Evolutionary conservation across 2,113 vertebrate genomes (phyloP), one percentile per base, ranked within the genome.

Genomic region (Bothrops jararaca): DNA sequence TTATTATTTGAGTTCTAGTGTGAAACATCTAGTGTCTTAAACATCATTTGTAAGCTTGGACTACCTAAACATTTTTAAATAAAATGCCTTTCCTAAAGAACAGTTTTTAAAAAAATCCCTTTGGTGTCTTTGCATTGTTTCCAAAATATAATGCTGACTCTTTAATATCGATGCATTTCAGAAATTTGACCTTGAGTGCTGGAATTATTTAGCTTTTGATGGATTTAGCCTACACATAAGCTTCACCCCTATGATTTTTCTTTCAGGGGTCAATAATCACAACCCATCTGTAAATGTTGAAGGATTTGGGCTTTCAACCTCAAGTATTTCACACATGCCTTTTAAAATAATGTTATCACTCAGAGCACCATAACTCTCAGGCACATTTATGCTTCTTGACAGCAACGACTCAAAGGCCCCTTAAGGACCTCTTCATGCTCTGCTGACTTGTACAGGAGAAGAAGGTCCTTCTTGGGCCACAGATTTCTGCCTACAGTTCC

Each of bases 301-400:
- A 48, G 80, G 89, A 92, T 91, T 94, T 95, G 4, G 10, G 24
- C 53, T 95, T 96, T 94, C 90, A 93, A 64, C 0, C 54, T 94
- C 93, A 91, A 89, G 10, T 92, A 92, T 85, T 92, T 89, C 52
- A 58, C 53, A 89, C 87, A 85, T 90, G 42, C 69, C 69, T 90
- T 58, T 90, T 88, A 60, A 89, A 58, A 90, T 89, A 39, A 58
- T 85, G 50, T 90, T 74, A 86, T 89, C 69, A 85, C 74, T 89
- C 69, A 58, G 29, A 58, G 85, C 29, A 85, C 58, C 45, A 85
- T 89, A 48, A 58, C 88, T 89, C 39, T 85, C 8, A 42, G 45
- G 11, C 26, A 34, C 20, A 57, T 89, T 85, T 64, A 50, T 12
- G 45, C 50, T 64, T 87, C 56, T 91, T 64, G 42, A 34, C 91